These are phyloP conservation scores for Hemibagrus guttatus DNA, from an alignment of 2,797 vertebrate genomes.

Conservation along the genomic window DNA sequence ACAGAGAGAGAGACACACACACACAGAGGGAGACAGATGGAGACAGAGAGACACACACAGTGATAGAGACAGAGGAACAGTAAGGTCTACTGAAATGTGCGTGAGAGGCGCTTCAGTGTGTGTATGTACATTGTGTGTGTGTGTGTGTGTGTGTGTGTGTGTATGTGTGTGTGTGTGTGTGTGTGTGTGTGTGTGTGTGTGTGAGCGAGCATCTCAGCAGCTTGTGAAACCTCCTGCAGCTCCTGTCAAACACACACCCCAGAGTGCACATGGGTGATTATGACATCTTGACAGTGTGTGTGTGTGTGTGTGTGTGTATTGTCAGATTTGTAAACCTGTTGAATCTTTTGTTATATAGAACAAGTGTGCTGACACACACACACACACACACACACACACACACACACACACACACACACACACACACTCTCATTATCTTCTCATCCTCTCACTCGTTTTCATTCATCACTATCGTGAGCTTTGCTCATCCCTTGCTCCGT, in stretches of 20 bases:
- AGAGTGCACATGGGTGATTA: not conserved
- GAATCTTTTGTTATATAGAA: not conserved
- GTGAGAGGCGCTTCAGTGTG: no score
- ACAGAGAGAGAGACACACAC: no score
- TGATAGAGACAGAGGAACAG: no score
- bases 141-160: slow-evolving; percentile 16
- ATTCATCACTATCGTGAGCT: slow-evolving; percentile 77
- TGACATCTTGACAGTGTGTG: not conserved
- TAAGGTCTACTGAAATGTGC: no score
- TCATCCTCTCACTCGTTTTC: slow-evolving; percentile 69
- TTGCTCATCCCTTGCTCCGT: slow-evolving; percentile 67
- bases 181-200: slow-evolving; percentile 14
- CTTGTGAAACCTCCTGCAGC: not conserved
- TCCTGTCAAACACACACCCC: not conserved
- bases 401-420: not conserved
- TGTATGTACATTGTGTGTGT: not conserved
- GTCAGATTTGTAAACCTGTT: not conserved
- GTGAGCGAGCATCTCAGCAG: not conserved
- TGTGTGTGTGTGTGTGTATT: not conserved
- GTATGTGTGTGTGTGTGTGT: slow-evolving; percentile 16
- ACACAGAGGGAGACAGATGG: no score
- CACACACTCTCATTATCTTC: slow-evolving; percentile 49
- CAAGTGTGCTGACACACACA: not conserved
- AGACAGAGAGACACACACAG: no score
- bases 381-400: slow-evolving; percentile 13